Conservation (phyloP, 2,113 vertebrate species). For the Erythrocercus mccallii region DNA sequence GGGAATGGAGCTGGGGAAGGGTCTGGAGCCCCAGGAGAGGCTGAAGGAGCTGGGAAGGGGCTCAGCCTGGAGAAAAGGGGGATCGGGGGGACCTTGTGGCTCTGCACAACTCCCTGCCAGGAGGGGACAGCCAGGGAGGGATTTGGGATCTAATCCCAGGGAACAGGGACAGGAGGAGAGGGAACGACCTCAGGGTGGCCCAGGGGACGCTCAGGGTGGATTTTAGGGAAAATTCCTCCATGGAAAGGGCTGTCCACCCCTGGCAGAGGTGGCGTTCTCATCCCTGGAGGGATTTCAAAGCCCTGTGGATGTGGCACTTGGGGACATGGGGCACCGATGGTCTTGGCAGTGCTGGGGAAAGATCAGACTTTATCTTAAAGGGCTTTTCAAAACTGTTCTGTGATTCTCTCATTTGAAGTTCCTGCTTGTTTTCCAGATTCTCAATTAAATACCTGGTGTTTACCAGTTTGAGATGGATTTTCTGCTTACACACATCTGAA, state of each 20-base stretch:
- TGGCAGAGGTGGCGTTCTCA: rapidly evolving
- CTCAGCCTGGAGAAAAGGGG: neutral
- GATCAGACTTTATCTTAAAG: neutral
- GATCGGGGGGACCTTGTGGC: neutral
- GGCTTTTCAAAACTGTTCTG: neutral
- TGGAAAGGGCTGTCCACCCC: rapidly evolving
- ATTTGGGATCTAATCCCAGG: neutral
- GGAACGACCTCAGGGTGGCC: neutral
- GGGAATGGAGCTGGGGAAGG: neutral
- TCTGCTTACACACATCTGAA: neutral
- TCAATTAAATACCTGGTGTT: neutral
- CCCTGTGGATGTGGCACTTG: neutral
- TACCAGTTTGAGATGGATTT: neutral
- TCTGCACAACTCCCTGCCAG: neutral
- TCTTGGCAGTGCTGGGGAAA: neutral
- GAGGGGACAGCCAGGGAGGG: neutral
- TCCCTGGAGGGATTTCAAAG: neutral
- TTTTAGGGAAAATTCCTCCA: neutral
- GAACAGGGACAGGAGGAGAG: neutral
- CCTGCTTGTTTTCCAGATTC: neutral
- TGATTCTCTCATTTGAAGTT: neutral
- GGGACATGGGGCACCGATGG: neutral
- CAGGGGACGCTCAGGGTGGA: rapidly evolving
- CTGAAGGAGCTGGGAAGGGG: neutral
- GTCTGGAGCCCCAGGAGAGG: rapidly evolving